Evolutionary conservation across 2,113 vertebrate species (phyloP), one percentile per base, ranked within the genome.

Genomic region (Canis aureus): DNA sequence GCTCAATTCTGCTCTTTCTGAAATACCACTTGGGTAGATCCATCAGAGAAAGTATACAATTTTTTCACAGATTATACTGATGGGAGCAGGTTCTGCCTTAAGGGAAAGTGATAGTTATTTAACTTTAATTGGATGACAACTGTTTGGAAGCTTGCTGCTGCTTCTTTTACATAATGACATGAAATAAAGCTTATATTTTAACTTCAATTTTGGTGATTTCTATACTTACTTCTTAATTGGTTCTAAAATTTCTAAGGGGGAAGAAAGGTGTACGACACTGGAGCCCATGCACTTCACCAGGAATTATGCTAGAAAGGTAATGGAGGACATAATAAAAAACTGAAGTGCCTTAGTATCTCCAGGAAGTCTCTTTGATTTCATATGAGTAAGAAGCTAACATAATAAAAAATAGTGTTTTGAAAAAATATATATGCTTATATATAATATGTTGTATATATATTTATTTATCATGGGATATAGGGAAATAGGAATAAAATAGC

Each of bases 181-280:
- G 25, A 81, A 85, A 86, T 73, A 81, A 32, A 17, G 3, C 22
- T 89, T 94, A 32, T 17, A 32, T 12, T 91, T 84, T 81, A 38
- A 80, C 35, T 53, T 59, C 0, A 15, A 2, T 60, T 9, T 85
- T 57, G 86, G 1, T 32, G 11, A 69, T 81, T 85, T 66, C 43
- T 67, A 35, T 16, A 82, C 55, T 1, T n/a, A 57, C 13, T 80
- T 91, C 12, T 69, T 51, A 96, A 71, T 3, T 83, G 62, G 16
- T 78, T 59, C 32, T 84, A 27, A 95, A 35, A 1, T 62, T 12
- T 69, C 32, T 35, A 20, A 55, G 15, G 5, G 13, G 32, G 7
- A 6, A n/a, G 8, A 11, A 9, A 11, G 6, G 10, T 62, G 0
- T 2, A 51, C 3, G 11, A 32, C 20, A 15, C 8, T 79, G 15